phyloP scores from a whole-genome alignment of 2,888 invertebrate genomes.

The Pristionchus exspectatus region DNA sequence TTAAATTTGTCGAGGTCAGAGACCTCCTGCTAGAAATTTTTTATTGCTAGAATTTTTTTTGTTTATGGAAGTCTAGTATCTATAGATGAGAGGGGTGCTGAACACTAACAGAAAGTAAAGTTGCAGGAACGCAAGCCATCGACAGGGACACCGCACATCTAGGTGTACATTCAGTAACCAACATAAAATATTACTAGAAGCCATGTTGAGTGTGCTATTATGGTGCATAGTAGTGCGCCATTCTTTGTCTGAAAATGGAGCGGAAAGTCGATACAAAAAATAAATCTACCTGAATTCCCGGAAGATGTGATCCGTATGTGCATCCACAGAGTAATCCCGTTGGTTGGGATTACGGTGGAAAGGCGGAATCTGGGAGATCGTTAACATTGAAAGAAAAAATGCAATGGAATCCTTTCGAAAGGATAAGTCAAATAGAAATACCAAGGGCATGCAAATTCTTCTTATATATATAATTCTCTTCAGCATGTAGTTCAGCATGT shows the following conservation, averaged over 20 bases:
- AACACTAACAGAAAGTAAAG: no score
- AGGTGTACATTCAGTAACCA: no score
- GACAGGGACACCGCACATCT: no score
- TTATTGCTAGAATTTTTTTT: no score
- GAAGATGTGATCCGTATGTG: constrained; percentile 61
- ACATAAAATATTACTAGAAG: neutral
- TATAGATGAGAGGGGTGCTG: no score
- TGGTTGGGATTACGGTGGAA: constrained; percentile 27
- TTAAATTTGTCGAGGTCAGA: no score
- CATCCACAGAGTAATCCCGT: constrained; percentile 60
- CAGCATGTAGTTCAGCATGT: neutral
- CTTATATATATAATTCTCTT: neutral
- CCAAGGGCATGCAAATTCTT: neutral
- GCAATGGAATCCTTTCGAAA: neutral
- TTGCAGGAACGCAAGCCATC: no score
- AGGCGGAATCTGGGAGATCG: constrained; percentile 35
- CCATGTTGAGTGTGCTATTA: neutral
- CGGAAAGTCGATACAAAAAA: neutral
- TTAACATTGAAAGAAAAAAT: no score
- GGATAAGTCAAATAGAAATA: neutral
- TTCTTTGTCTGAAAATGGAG: neutral
- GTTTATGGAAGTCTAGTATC: no score
- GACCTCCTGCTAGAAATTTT: no score
- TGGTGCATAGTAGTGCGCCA: neutral
- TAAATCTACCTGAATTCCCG: constrained; percentile 38